phyloP scores from a whole-genome alignment of 2,888 invertebrate species.

The Caenorhabditis angaria region DNA sequence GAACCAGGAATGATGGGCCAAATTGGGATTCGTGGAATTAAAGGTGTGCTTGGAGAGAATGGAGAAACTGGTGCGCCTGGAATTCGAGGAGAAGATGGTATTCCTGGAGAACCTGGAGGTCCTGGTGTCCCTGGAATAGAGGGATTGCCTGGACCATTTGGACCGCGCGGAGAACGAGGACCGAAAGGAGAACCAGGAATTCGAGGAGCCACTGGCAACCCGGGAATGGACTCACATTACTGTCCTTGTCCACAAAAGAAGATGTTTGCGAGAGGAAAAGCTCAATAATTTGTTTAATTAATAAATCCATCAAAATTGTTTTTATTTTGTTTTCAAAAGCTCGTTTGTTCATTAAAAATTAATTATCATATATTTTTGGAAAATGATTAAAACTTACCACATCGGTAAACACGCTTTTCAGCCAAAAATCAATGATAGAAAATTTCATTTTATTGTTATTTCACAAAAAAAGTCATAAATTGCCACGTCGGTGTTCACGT shows the following conservation, averaged over 20 bases:
- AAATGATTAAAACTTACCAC: too few species aligned
- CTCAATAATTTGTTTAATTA: background rate
- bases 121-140: conserved; percentile 21
- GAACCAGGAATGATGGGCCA: conserved; percentile 27
- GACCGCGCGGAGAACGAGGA: conserved; percentile 26
- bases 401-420: too few species aligned
- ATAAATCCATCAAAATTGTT: too few species aligned
- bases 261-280: conserved; percentile 10
- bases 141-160: conserved; percentile 21
- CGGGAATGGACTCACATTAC: conserved; percentile 45
- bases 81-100: conserved; percentile 28
- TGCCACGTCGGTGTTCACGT: too few species aligned
- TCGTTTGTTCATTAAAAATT: background rate
- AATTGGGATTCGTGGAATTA: conserved; percentile 38
- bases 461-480: too few species aligned
- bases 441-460: too few species aligned
- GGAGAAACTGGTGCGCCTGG: conserved; percentile 37
- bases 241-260: conserved; percentile 48
- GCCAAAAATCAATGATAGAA: too few species aligned
- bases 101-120: conserved; percentile 30
- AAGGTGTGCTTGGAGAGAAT: conserved; percentile 33
- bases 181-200: conserved; percentile 10
- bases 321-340: background rate
- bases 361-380: too few species aligned
- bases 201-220: conserved; percentile 30